These are phyloP conservation scores for Orthosia gothica DNA, from an alignment of 2,888 invertebrate genomes.

Conservation along the genomic window DNA sequence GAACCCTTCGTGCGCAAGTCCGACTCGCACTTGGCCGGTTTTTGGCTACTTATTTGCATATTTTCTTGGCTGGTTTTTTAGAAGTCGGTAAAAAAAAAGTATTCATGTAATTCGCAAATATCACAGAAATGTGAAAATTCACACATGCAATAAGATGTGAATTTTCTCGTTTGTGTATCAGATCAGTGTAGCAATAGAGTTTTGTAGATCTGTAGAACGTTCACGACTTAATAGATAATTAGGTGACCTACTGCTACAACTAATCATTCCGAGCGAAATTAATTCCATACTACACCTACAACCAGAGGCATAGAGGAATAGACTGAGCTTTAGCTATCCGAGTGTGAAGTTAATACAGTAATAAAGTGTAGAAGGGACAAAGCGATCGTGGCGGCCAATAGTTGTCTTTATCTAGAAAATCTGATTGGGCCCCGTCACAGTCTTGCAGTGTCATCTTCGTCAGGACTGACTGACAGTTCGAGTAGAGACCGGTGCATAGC, in stretches of 20 bases:
- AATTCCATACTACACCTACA: background rate
- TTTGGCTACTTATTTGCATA: no score
- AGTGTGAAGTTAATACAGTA: background rate
- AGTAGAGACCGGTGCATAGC: no score
- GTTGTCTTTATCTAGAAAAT: background rate
- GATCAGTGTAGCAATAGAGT: background rate
- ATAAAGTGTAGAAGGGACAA: background rate
- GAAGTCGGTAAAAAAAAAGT: background rate
- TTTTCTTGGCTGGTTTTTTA: no score
- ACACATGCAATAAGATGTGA: background rate
- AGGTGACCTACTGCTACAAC: background rate
- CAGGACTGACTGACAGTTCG: no score
- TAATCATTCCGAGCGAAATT: background rate
- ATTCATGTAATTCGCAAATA: background rate
- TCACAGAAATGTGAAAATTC: background rate
- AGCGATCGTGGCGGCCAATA: background rate
- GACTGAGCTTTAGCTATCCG: background rate
- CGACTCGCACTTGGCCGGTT: no score
- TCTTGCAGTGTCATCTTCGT: background rate
- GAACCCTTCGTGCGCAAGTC: no score
- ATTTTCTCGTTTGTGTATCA: background rate
- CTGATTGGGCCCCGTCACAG: background rate
- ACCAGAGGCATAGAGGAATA: background rate
- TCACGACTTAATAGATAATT: conserved; percentile 5
- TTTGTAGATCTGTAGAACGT: background rate